Percentiles rank a stretch among this genome's conserved stretches.
phyloP scores from a whole-genome alignment of 1,140 invertebrate genomes.

The Cotesia typhae region DNA sequence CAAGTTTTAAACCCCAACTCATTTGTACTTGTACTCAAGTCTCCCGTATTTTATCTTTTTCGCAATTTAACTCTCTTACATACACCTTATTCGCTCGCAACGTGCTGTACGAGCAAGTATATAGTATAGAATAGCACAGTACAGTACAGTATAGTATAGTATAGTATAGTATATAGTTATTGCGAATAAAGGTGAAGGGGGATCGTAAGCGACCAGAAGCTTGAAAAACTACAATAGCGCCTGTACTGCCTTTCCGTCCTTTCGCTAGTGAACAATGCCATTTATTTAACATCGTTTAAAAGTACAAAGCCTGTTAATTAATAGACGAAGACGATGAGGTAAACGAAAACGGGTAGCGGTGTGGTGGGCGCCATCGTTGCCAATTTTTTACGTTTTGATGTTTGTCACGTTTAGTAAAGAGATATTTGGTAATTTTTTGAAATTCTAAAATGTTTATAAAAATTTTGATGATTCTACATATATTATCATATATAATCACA shows the following conservation, averaged over 20 bases:
- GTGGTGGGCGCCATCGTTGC: too few species aligned
- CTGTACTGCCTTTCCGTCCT: constrained; percentile 57
- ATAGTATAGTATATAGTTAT: background rate
- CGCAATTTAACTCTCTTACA: constrained; percentile 17
- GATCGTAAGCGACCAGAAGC: constrained; percentile 43
- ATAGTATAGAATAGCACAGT: background rate
- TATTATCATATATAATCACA: too few species aligned
- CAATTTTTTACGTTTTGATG: background rate
- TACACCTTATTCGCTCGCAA: background rate
- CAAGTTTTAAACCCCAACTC: background rate
- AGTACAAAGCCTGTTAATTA: constrained; percentile 67
- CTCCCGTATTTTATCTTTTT: constrained; percentile 41
- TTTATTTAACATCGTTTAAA: constrained; percentile 69
- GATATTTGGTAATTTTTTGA: too few species aligned
- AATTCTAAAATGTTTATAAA: too few species aligned
- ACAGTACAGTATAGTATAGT: background rate
- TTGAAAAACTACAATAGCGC: constrained; percentile 58
- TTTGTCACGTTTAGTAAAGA: too few species aligned
- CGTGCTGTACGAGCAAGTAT: background rate
- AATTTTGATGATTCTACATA: too few species aligned
- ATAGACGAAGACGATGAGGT: constrained; percentile 52
- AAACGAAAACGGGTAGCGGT: constrained; percentile 8
- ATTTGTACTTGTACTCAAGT: constrained; percentile 36
- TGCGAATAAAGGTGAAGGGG: background rate
- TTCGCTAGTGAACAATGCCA: constrained; percentile 61